phyloP scores from a whole-genome alignment of 2,888 invertebrate genomes.

The Chrysolina americana region DNA sequence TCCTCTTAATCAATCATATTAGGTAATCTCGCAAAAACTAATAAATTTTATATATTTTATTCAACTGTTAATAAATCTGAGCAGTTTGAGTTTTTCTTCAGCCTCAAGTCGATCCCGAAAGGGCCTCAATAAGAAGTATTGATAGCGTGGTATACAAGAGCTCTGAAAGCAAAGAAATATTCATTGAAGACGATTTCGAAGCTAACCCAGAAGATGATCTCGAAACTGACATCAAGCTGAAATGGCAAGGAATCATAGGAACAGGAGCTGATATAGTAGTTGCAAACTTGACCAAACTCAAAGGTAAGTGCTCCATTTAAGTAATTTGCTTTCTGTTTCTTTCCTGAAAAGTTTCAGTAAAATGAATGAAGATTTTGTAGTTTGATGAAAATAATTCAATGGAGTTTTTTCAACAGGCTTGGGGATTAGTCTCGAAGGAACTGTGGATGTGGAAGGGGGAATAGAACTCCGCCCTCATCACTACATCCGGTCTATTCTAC shows the following conservation, averaged over 20 bases:
- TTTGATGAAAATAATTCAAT: background rate
- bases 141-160: slow-evolving; percentile 81
- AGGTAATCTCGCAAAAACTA: too few relatives aligned
- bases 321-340: too few relatives aligned
- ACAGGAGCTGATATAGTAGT: slow-evolving; percentile 88
- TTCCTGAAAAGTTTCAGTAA: too few relatives aligned
- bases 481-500: slow-evolving; percentile 95
- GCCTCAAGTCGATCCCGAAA: slow-evolving; percentile 81
- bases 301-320: slow-evolving; percentile 71
- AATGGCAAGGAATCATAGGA: slow-evolving; percentile 87
- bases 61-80: background rate
- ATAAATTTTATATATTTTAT: too few relatives aligned
- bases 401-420: slow-evolving; percentile 68
- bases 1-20: too few relatives aligned
- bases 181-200: slow-evolving; percentile 68
- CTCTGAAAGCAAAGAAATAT: slow-evolving; percentile 66
- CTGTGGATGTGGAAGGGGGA: slow-evolving; percentile 96
- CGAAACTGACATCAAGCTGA: slow-evolving; percentile 80
- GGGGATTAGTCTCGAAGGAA: slow-evolving; percentile 98
- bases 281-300: slow-evolving; percentile 92
- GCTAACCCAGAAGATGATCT: slow-evolving; percentile 69
- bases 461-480: slow-evolving; percentile 98
- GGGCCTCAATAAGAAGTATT: slow-evolving; percentile 85
- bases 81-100: slow-evolving; percentile 27
- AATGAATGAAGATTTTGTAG: background rate